These are phyloP conservation scores for Micronycteris hirsuta DNA, from an alignment of 2,113 vertebrate genomes.

Conservation along the genomic window DNA sequence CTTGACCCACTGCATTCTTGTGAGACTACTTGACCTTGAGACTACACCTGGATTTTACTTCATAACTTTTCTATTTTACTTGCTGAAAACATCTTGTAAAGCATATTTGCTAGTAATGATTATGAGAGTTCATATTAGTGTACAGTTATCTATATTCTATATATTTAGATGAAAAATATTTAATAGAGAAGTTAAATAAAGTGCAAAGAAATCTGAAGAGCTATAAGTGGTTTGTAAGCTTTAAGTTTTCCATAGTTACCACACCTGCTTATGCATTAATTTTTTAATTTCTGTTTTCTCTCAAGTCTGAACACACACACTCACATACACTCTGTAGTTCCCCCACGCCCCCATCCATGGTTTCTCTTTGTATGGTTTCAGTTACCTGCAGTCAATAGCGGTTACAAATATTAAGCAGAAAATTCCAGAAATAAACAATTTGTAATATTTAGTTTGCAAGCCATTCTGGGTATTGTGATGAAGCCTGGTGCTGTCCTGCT, in stretches of 20 bases:
- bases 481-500: background rate
- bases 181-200: background rate
- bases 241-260: background rate
- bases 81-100: background rate
- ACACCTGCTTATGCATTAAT: background rate
- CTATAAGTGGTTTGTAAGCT: background rate
- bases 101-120: background rate
- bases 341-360: background rate
- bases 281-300: background rate
- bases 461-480: background rate
- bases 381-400: background rate
- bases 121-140: background rate
- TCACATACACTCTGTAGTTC: background rate
- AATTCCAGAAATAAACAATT: background rate
- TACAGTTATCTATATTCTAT: background rate
- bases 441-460: background rate
- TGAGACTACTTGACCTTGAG: background rate
- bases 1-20: background rate
- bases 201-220: background rate
- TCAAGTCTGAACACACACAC: background rate
- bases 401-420: background rate
- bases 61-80: background rate
- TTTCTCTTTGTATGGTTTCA: background rate
- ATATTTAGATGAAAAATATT: background rate
- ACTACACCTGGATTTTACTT: background rate